A percentile compares a stretch with the other conserved stretches of the same genome.
Conservation (phyloP, 2,888 invertebrate genomes). For the Galeopsomyia nigrocyanea region DNA sequence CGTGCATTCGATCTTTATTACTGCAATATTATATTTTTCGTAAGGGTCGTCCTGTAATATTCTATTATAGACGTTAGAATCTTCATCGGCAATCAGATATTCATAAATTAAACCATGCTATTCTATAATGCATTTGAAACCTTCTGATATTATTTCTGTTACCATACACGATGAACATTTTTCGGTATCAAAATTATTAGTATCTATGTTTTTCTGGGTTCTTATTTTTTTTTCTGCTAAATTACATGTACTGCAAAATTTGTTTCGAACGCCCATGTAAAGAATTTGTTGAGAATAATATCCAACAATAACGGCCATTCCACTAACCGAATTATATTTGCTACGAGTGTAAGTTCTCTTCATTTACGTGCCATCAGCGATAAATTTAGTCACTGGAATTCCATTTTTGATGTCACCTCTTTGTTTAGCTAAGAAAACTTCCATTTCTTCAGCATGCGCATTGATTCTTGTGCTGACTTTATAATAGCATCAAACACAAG, state of each 20-base stretch:
- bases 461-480: constrained; percentile 17
- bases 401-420: constrained; percentile 37
- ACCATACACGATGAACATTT: constrained; percentile 56
- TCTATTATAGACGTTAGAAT: constrained; percentile 40
- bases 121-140: constrained; percentile 44
- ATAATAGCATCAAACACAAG: constrained; percentile 6
- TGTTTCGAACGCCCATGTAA: constrained; percentile 53
- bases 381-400: constrained; percentile 45
- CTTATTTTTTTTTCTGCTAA: constrained; percentile 38
- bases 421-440: constrained; percentile 42
- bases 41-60: constrained; percentile 43
- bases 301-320: constrained; percentile 42
- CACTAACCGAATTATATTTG: constrained; percentile 42
- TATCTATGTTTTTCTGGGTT: constrained; percentile 48
- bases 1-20: constrained; percentile 43
- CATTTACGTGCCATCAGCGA: constrained; percentile 44
- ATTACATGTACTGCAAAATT: constrained; percentile 53
- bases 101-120: constrained; percentile 30
- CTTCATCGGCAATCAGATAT: constrained; percentile 44
- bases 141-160: constrained; percentile 47
- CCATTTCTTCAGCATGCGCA: constrained; percentile 43
- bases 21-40: constrained; percentile 23
- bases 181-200: constrained; percentile 55
- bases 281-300: constrained; percentile 51
- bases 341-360: constrained; percentile 44